These are phyloP conservation scores for Pyralis farinalis DNA, from an alignment of 2,888 invertebrate genomes.

Conservation along the genomic window DNA sequence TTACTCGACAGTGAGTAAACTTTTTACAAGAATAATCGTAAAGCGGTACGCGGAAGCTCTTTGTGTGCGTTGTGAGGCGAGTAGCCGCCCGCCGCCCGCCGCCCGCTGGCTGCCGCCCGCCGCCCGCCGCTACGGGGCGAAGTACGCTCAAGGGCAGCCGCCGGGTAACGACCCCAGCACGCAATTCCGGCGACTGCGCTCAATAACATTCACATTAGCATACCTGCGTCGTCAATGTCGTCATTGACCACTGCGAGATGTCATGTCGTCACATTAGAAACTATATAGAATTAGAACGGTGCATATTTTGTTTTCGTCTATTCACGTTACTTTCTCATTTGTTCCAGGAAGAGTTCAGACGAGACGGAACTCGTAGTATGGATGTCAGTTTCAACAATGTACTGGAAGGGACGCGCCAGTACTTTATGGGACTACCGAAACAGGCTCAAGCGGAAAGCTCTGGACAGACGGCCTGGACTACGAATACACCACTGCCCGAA, in stretches of 20 bases:
- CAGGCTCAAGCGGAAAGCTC: slow-evolving; percentile 62
- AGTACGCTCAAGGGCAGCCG: slow-evolving; percentile 70
- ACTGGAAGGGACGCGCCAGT: slow-evolving; percentile 91
- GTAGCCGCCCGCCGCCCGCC: slow-evolving; percentile 21
- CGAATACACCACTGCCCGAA: slow-evolving; percentile 50
- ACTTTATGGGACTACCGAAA: slow-evolving; percentile 89
- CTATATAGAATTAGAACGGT: too few species aligned
- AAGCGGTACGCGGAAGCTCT: slow-evolving; percentile 42
- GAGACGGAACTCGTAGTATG: slow-evolving; percentile 81
- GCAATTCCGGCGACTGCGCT: slow-evolving; percentile 38
- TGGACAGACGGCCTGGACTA: slow-evolving; percentile 59
- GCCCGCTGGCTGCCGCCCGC: slow-evolving; percentile 11
- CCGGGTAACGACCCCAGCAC: slow-evolving; percentile 63
- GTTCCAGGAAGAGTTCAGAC: slow-evolving; percentile 56
- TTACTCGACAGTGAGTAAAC: slow-evolving; percentile 53
- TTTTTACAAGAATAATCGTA: slow-evolving; percentile 30
- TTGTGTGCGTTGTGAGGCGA: slow-evolving; percentile 25
- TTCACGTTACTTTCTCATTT: slow-evolving; percentile 20
- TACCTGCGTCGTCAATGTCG: slow-evolving; percentile 16
- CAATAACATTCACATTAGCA: slow-evolving; percentile 23
- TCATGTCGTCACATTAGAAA: too few species aligned
- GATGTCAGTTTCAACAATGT: slow-evolving; percentile 89
- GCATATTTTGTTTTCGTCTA: too few species aligned
- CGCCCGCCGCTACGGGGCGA: slow-evolving; percentile 46
- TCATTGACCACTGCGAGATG: slow-evolving; percentile 24